Evolutionary conservation across 2,113 vertebrate species (phyloP).

Genomic region (Epinephelus fuscoguttatus): DNA sequence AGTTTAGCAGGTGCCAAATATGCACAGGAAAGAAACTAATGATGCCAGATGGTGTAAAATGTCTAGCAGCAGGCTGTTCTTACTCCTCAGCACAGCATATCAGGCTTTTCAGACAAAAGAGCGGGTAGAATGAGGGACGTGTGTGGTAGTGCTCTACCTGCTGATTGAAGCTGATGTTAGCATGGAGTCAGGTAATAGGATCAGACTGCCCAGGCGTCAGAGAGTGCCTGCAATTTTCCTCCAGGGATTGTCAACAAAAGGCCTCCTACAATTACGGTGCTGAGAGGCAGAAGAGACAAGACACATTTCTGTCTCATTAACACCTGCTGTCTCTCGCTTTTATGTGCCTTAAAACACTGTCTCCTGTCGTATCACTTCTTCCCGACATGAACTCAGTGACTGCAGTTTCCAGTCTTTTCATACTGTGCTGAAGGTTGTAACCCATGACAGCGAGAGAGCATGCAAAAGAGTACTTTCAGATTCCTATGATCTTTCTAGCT

Average conservation of each 20-base stretch:
- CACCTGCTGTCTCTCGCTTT: constrained; percentile 59
- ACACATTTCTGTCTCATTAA: constrained; percentile 77
- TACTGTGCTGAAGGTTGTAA: neutral
- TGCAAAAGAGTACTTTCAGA: neutral
- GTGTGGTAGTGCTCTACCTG: constrained; percentile 61
- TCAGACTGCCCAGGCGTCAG: constrained; percentile 73
- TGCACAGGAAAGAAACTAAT: constrained; percentile 15
- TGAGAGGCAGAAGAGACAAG: constrained; percentile 64
- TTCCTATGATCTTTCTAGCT: neutral
- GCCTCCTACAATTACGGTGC: constrained; percentile 76
- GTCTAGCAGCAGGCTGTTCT: constrained; percentile 16
- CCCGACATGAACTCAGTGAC: neutral
- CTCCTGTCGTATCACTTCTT: neutral
- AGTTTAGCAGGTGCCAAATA: neutral
- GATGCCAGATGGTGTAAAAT: constrained; percentile 7
- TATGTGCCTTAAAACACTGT: constrained; percentile 44
- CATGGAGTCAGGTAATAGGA: constrained; percentile 77
- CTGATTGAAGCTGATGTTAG: constrained; percentile 78
- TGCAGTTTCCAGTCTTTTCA: constrained; percentile 6
- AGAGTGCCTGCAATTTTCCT: constrained; percentile 74
- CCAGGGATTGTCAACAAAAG: constrained; percentile 72
- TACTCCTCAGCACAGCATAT: constrained; percentile 33
- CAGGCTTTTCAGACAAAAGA: constrained; percentile 47
- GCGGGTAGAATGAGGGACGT: constrained; percentile 41
- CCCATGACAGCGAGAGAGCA: neutral